Base-by-base conservation (phyloP, 37 sponge, comb jelly and placozoan genomes). In the Diacarnus erythraeanus region DNA sequence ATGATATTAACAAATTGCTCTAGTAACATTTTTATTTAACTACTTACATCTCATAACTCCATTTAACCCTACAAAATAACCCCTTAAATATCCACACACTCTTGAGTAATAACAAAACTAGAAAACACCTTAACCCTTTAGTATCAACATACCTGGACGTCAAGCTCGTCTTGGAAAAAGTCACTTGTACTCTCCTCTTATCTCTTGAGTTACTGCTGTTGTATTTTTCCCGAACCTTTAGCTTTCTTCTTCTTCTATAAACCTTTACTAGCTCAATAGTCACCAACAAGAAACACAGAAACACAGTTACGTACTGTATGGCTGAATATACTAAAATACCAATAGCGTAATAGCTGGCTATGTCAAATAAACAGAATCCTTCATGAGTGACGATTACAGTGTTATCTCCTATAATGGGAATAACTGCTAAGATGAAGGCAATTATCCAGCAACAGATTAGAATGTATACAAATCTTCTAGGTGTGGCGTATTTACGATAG, bases 301-400 rank as follows among this genome's bases (percentile, higher is more conserved):
- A 43, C 12, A 92, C 89, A 0, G 88, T 72, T 1, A 81, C 58
- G 71, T 80, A 88, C 75, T 92, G 93, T 18, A 88, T 58, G 6
- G 54, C 72, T 3, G 79, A 76, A 23, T 84, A 88, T 20, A 84
- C 58, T 3, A 85, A 23, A 36, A 92, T 85, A 18, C 78, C 38
- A 31, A 77, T 65, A 43, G 93, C 82, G 69, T 92, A 92, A 18
- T 33, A 23, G 0, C 47, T 71, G 18, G 70, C 1, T 57, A 88
- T 78, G 42, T 84, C 80, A 54, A 92, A 92, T 66, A 92, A 70
- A 44, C 93, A 92, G 59, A 69, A 79, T 0, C 79, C 86, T 21
- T 74, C 74, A 34, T 80, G 76, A 17, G 35, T 17, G 20, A 37
- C 1, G 1, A 85, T 90, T 21, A 26, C 3, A 4, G 72, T 81